A percentile compares a stretch with the other conserved stretches of the same genome.
These are phyloP conservation scores for Mesitornis unicolor DNA, from an alignment of 2,113 vertebrate species.

Conservation along the genomic window DNA sequence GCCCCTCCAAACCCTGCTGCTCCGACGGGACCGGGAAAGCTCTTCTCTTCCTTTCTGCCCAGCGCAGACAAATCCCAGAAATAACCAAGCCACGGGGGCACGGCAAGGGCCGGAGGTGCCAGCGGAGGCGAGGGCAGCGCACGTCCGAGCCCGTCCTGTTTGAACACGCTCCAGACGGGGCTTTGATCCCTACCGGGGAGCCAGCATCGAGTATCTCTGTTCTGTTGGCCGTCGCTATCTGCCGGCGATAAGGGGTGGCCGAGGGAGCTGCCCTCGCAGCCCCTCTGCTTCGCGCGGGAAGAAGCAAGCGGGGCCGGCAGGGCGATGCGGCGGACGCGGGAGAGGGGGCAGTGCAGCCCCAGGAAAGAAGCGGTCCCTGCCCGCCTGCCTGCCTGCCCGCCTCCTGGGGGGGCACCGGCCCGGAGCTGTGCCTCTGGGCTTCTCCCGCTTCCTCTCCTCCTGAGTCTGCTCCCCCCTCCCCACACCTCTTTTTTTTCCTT, in stretches of 20 bases:
- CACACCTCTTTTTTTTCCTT: not conserved
- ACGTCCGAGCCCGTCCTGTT: not conserved
- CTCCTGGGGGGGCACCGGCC: not conserved
- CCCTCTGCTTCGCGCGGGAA: not conserved
- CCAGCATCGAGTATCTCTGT: not conserved
- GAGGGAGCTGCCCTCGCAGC: not conserved
- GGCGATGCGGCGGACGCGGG: not conserved
- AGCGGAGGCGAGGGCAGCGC: not conserved
- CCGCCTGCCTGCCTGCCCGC: not conserved
- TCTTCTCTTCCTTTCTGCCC: not conserved
- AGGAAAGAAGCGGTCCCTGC: constrained; percentile 31
- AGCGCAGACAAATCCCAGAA: not conserved
- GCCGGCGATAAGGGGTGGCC: not conserved
- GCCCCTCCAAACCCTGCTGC: not conserved
- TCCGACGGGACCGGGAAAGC: not conserved
- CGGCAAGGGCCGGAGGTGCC: not conserved
- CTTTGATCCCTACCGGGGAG: constrained; percentile 34
- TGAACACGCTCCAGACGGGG: not conserved
- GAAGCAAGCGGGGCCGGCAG: not conserved
- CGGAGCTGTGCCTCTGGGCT: not conserved
- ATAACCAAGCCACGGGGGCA: not conserved
- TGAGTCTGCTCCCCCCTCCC: no score
- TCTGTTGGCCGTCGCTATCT: constrained; percentile 38
- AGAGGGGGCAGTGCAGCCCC: constrained; percentile 77
- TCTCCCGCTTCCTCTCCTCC: not conserved